Evolutionary conservation across 2,797 vertebrate species (phyloP).

Genomic region (Picus viridis): DNA sequence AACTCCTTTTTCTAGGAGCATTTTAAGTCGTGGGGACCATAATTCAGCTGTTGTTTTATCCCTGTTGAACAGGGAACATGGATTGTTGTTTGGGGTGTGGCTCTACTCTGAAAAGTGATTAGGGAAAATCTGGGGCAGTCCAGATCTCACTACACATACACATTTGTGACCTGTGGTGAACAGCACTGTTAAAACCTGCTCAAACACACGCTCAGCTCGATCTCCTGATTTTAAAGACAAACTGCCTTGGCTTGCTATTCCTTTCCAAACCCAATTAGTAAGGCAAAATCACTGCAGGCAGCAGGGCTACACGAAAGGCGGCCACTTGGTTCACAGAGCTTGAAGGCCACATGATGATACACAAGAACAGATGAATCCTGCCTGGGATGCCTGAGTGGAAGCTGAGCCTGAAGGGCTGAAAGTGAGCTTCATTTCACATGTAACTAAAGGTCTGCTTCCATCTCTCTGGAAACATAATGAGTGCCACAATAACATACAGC

Average conservation of each 20-base stretch:
- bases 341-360: not conserved
- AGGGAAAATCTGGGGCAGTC: not conserved
- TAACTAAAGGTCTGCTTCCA: not conserved
- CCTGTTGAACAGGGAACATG: not conserved
- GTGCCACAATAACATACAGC: not conserved
- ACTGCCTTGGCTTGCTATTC: not conserved
- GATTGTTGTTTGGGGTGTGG: not conserved
- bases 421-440: not conserved
- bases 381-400: fast-evolving
- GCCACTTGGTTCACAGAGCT: fast-evolving
- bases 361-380: not conserved
- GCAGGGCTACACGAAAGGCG: not conserved
- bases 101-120: not conserved
- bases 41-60: not conserved
- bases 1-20: not conserved
- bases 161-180: not conserved
- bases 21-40: not conserved
- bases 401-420: not conserved
- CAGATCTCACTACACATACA: not conserved
- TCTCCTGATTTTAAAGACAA: not conserved
- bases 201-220: not conserved
- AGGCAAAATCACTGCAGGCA: not conserved
- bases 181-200: not conserved
- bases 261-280: not conserved
- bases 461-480: not conserved